Base-by-base conservation (phyloP, 2,888 invertebrate genomes). In the Acrobasis suavella region DNA sequence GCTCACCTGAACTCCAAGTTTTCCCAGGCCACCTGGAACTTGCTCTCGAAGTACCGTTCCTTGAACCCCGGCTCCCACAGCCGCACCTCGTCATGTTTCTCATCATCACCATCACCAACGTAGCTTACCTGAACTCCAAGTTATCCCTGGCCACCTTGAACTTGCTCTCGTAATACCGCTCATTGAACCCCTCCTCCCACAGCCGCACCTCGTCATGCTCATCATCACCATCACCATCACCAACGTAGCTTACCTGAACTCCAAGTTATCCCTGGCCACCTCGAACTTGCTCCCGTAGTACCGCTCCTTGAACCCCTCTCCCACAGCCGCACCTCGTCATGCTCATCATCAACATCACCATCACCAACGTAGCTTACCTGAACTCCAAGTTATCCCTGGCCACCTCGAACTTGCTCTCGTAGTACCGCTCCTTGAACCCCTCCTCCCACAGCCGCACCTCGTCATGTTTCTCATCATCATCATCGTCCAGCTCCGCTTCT, bases 31-130 rank as follows among this genome's bases (percentile, higher is more conserved):
- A 97, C 96, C 77, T 97, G 97, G 82, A 98, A 98, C 91, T 98
- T 98, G 61, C 97, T 97, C 89, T 98, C 97, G 82, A 99, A 99
- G 91, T 99, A 99, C 49, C 99, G 94, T 83, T 98, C 98, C 87
- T 99, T 99, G 93, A 98, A 99, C 0, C 99, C 99, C 73, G 96
- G 96, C 89, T 99, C 99, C 97, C 98, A 97, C 8, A 98, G 92
- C 15, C 97, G 94, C 58, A 98, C 98, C 90, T 98, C 97, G 84
- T 98, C 98, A 71, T 96, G 95, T 7, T 95, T 94, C 72, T 97
- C 96, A 50, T 96, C 96, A 0, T 95, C 95, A 2, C 94, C 93
- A 0, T 82, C 78, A 22, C 2, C 22, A 22, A 22, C 22, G 5
- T 22, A 22, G 22, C 22, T 22, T 5, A 22, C 22, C 22, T 22